phyloP scores from a whole-genome alignment of 2,888 invertebrate species.

The Hydroisotoma schaefferi region DNA sequence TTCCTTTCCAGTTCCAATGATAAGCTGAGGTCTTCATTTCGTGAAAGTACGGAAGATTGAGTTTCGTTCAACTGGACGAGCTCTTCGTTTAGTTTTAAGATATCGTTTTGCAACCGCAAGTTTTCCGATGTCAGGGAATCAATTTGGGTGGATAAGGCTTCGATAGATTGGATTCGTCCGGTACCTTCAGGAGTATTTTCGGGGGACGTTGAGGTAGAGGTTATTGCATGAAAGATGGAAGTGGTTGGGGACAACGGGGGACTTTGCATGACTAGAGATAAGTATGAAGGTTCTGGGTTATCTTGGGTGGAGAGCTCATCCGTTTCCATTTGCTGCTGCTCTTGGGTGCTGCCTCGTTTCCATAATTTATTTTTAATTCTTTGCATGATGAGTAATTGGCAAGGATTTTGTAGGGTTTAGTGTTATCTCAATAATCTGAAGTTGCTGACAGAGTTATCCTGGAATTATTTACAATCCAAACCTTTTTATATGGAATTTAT shows the following conservation, averaged over 20 bases:
- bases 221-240: not conserved
- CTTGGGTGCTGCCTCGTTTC: too few relatives aligned
- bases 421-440: too few relatives aligned
- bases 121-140: not conserved
- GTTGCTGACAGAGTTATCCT: too few relatives aligned
- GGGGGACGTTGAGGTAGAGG: not conserved
- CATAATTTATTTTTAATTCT: too few relatives aligned
- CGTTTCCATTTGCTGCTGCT: not conserved
- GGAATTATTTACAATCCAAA: too few relatives aligned
- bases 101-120: conserved; percentile 2
- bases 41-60: conserved; percentile 13
- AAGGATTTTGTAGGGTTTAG: too few relatives aligned
- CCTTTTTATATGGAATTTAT: too few relatives aligned
- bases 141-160: not conserved
- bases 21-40: conserved; percentile 17
- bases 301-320: not conserved
- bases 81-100: conserved; percentile 6
- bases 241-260: not conserved
- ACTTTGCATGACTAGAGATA: not conserved
- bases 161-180: too few relatives aligned
- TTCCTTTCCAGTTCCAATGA: conserved; percentile 18
- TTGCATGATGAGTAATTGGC: too few relatives aligned
- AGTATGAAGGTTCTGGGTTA: not conserved
- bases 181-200: not conserved
- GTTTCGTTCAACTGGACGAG: conserved; percentile 1